Evolutionary conservation across 2,797 vertebrate species (phyloP).

Genomic region (Vultur gryphus): DNA sequence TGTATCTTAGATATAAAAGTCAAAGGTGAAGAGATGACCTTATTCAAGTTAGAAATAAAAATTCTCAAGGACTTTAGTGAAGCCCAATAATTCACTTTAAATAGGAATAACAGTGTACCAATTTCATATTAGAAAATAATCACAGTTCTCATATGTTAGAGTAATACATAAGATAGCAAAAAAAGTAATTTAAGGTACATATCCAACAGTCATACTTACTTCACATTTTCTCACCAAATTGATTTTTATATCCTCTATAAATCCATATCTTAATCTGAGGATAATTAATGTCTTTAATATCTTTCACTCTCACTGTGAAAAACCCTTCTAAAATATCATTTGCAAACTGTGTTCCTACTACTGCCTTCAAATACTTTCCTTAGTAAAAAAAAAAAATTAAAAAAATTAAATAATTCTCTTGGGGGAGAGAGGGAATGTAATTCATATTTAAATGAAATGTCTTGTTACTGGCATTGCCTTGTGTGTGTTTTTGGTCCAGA

Average conservation of each 20-base stretch:
- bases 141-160: background rate
- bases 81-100: background rate
- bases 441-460: background rate
- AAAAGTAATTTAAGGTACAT: background rate
- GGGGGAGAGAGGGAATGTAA: background rate
- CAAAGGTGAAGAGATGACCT: background rate
- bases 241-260: background rate
- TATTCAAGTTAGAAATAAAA: background rate
- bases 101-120: background rate
- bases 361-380: background rate
- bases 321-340: background rate
- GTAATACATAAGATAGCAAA: background rate
- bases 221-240: background rate
- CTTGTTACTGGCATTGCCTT: background rate
- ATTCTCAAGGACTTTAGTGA: background rate
- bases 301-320: background rate
- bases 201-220: background rate
- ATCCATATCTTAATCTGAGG: background rate
- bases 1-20: background rate
- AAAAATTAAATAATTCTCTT: background rate
- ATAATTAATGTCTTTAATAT: background rate
- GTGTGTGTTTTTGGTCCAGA: background rate
- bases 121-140: background rate
- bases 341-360: background rate
- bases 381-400: background rate